These are phyloP conservation scores for Ranitomeya variabilis DNA, from an alignment of 2,113 vertebrate genomes.

Conservation along the genomic window DNA sequence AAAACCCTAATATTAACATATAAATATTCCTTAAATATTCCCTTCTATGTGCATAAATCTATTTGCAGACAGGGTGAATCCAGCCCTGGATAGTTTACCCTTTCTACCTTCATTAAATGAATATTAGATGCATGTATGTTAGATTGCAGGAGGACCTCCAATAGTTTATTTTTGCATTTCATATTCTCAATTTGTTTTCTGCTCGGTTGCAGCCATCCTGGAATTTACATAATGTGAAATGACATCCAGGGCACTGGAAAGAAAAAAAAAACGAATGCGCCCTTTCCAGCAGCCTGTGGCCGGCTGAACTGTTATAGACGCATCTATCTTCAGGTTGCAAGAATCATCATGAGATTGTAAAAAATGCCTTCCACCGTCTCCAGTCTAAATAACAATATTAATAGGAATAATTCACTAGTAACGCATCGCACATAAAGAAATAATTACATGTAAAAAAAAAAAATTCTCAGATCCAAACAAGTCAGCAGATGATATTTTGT, in stretches of 20 bases:
- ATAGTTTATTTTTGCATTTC: conserved; percentile 28
- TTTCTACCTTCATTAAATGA: neutral
- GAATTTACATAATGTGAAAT: conserved; percentile 48
- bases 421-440: neutral
- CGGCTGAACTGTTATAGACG: neutral
- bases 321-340: conserved; percentile 7
- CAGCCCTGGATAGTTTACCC: neutral
- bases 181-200: conserved; percentile 40
- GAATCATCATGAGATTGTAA: neutral
- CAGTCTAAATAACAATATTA: neutral
- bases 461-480: neutral
- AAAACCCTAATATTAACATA: neutral
- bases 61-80: neutral
- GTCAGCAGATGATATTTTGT: neutral
- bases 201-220: conserved; percentile 36
- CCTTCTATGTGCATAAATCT: neutral
- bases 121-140: neutral
- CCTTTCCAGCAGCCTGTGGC: conserved; percentile 34
- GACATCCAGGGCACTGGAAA: conserved; percentile 41
- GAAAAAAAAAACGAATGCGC: conserved; percentile 14
- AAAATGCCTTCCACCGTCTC: neutral
- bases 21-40: too few species aligned
- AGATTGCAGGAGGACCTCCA: neutral
- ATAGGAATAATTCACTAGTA: neutral
- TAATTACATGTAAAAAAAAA: neutral